Evolutionary conservation across 2,888 invertebrate genomes (phyloP).

Genomic region (Epirrita christyi): DNA sequence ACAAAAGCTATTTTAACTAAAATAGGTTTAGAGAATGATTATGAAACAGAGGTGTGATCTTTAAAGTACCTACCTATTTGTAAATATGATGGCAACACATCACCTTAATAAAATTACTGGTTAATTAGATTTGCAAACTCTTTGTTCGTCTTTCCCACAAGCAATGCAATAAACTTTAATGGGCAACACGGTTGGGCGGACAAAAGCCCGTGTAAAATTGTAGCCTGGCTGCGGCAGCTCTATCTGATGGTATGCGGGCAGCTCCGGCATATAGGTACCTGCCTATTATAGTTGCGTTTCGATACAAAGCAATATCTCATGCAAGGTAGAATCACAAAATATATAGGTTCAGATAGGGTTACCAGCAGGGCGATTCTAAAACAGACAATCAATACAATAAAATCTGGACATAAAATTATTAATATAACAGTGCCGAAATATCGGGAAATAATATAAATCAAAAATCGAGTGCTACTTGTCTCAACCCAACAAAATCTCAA

Average conservation of each 20-base stretch:
- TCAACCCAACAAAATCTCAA: no score
- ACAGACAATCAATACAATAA: no score
- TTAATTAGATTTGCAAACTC: slow-evolving; percentile 13
- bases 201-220: slow-evolving; percentile 72
- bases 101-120: neutral
- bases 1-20: no score
- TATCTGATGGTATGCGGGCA: slow-evolving; percentile 64
- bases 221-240: slow-evolving; percentile 59
- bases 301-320: slow-evolving; percentile 3
- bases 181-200: slow-evolving; percentile 55
- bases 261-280: slow-evolving; percentile 49
- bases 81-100: neutral
- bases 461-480: no score
- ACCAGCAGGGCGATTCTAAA: no score
- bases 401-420: no score
- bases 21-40: no score
- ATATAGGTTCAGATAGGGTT: no score
- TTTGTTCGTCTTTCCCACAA: slow-evolving; percentile 23
- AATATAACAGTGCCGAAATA: no score
- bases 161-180: slow-evolving; percentile 47
- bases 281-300: slow-evolving; percentile 41
- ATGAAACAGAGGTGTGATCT: no score
- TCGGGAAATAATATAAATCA: no score
- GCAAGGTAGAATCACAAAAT: no score
- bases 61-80: neutral